A percentile compares a stretch with the other conserved stretches of the same genome.
These are phyloP conservation scores for Chrysomela aeneicollis DNA, from an alignment of 2,888 invertebrate species.

Conservation along the genomic window DNA sequence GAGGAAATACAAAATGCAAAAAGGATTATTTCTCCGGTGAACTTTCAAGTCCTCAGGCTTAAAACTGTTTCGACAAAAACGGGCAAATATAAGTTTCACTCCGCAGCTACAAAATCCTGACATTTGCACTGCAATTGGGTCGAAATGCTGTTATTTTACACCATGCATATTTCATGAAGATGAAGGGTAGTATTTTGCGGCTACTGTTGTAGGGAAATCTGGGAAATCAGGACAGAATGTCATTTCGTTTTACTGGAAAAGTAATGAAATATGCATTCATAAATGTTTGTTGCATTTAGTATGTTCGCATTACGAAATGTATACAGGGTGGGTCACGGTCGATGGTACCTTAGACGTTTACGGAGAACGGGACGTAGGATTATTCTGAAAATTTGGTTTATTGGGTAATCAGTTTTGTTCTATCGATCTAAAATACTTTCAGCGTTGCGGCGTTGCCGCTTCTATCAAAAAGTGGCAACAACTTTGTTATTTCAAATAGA, in stretches of 20 bases:
- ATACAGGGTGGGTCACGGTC: too few species aligned
- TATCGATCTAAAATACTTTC: too few species aligned
- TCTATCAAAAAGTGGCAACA: too few species aligned
- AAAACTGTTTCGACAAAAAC: slow-evolving; percentile 6
- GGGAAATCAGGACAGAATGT: slow-evolving; percentile 1
- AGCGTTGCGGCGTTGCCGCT: too few species aligned
- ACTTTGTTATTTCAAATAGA: too few species aligned
- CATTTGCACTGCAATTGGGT: slow-evolving; percentile 27
- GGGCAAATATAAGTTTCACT: slow-evolving; percentile 16
- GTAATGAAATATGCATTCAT: background rate
- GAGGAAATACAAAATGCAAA: background rate
- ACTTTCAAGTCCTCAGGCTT: slow-evolving; percentile 10
- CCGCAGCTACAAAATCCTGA: slow-evolving; percentile 21
- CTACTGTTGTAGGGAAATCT: background rate
- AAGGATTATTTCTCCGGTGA: slow-evolving; percentile 13
- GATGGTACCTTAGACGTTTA: too few species aligned
- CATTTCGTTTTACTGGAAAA: background rate
- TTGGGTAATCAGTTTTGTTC: too few species aligned
- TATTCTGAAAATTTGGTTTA: too few species aligned
- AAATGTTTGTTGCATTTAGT: background rate
- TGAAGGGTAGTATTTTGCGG: slow-evolving; percentile 5
- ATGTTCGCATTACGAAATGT: too few species aligned
- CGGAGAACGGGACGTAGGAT: too few species aligned
- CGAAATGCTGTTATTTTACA: slow-evolving; percentile 22
- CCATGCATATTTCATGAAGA: slow-evolving; percentile 28